Percentiles rank a stretch among this genome's conserved stretches.
phyloP scores from a whole-genome alignment of 2,888 invertebrate genomes.

The Oligia fasciuncula region DNA sequence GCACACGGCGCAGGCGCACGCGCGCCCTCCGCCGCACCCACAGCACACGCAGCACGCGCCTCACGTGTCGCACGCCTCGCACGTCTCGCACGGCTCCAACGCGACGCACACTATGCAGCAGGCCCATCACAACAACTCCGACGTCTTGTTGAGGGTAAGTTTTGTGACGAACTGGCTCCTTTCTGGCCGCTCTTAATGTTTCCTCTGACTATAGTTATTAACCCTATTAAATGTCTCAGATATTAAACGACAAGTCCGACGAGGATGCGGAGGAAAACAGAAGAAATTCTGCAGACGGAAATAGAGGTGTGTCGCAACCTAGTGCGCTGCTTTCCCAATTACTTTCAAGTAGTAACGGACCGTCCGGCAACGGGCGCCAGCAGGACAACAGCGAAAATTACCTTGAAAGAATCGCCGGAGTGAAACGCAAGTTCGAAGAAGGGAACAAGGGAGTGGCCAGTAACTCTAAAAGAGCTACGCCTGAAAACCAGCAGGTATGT shows the following conservation, averaged over 20 bases:
- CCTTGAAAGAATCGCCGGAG: slow-evolving; percentile 79
- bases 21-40: slow-evolving; percentile 59
- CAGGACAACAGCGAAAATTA: slow-evolving; percentile 81
- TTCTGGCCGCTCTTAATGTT: not conserved
- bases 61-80: slow-evolving; percentile 29
- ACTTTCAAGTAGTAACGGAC: slow-evolving; percentile 82
- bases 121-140: slow-evolving; percentile 82
- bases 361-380: slow-evolving; percentile 79
- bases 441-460: slow-evolving; percentile 90
- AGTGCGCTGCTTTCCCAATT: slow-evolving; percentile 90
- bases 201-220: not conserved
- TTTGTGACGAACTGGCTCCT: not conserved
- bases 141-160: slow-evolving; percentile 90
- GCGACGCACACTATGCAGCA: slow-evolving; percentile 68
- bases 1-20: slow-evolving; percentile 53
- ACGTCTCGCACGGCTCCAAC: slow-evolving; percentile 45
- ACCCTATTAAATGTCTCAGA: slow-evolving; percentile 81
- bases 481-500: slow-evolving; percentile 87
- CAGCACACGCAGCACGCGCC: slow-evolving; percentile 64
- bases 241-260: slow-evolving; percentile 95
- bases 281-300: slow-evolving; percentile 78
- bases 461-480: slow-evolving; percentile 89
- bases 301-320: slow-evolving; percentile 80
- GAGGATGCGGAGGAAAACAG: slow-evolving; percentile 93
- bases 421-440: slow-evolving; percentile 88